phyloP scores from a whole-genome alignment of 2,797 vertebrate species.

The Sphenopsis melanotis region DNA sequence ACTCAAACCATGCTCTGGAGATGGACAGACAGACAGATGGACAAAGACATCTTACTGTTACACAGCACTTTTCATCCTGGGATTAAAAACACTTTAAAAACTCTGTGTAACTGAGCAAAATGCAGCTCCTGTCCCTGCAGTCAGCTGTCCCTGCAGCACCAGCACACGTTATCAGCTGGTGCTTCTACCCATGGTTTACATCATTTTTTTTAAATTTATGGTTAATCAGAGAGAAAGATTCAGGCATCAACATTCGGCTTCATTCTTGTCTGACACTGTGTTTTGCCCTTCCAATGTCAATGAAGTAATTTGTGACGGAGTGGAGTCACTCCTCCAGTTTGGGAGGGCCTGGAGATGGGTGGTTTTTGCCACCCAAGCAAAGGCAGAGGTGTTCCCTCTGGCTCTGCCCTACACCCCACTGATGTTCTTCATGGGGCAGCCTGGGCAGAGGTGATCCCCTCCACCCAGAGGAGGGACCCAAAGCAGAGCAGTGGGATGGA shows the following conservation, averaged over 20 bases:
- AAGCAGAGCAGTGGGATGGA: background rate
- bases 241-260: background rate
- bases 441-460: background rate
- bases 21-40: background rate
- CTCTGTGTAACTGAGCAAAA: background rate
- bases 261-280: background rate
- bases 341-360: background rate
- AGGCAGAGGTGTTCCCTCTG: background rate
- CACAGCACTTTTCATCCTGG: background rate
- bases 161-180: fast-evolving
- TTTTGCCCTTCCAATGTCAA: background rate
- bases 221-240: background rate
- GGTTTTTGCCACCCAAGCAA: background rate
- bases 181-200: background rate
- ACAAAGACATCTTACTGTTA: background rate
- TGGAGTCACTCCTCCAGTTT: background rate
- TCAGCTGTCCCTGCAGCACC: background rate
- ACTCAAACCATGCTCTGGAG: background rate
- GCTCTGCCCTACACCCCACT: background rate
- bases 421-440: fast-evolving
- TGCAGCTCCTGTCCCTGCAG: background rate
- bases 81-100: background rate
- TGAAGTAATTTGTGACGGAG: background rate
- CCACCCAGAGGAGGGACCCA: background rate
- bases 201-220: background rate